Evolutionary conservation across 2,888 invertebrate species (phyloP).

Genomic region (Nomada flava): DNA sequence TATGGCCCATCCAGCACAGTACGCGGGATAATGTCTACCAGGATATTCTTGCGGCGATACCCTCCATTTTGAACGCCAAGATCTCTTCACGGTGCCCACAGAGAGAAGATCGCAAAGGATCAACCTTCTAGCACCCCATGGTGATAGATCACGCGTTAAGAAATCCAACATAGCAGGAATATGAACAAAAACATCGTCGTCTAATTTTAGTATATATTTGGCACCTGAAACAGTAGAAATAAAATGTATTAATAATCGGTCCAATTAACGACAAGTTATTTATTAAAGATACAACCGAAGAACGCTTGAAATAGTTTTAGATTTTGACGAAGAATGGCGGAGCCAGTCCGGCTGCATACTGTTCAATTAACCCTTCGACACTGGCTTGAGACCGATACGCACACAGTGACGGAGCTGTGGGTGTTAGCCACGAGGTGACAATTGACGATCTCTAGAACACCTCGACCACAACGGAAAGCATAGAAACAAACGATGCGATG

Average conservation of each 20-base stretch:
- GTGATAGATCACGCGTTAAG: conserved; percentile 86
- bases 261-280: no score
- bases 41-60: conserved; percentile 89
- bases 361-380: no score
- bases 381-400: no score
- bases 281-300: no score
- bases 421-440: no score
- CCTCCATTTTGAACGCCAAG: conserved; percentile 91
- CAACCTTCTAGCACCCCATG: conserved; percentile 87
- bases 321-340: no score
- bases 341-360: no score
- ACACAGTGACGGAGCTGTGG: no score
- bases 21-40: conserved; percentile 88
- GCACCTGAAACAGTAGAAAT: conserved; percentile 74
- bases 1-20: conserved; percentile 91
- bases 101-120: conserved; percentile 87
- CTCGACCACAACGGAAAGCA: no score
- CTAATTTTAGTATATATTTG: conserved; percentile 84
- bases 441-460: no score
- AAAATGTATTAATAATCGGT: not conserved
- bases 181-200: conserved; percentile 85
- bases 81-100: conserved; percentile 86
- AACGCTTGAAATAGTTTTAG: no score
- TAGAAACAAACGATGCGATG: no score
- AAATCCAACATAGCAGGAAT: conserved; percentile 82